Conservation (phyloP, 2,113 vertebrate species). For the Lophura nycthemera region DNA sequence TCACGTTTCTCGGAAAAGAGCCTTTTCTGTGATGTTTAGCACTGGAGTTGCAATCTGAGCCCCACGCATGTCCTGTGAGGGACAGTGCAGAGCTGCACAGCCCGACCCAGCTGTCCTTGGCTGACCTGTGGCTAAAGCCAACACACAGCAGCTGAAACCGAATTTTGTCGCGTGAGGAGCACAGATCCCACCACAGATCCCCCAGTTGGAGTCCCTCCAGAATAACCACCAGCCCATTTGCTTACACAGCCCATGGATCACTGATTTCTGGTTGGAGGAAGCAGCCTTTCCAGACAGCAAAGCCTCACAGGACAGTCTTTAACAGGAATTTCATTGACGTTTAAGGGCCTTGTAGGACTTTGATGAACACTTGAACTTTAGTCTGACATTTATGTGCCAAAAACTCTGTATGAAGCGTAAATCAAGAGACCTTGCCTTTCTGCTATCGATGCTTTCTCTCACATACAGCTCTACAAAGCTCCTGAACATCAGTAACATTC, state of each 20-base stretch:
- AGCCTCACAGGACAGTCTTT: conserved; percentile 3
- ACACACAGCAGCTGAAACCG: neutral
- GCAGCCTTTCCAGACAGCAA: neutral
- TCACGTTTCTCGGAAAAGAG: neutral
- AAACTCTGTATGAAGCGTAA: conserved; percentile 57
- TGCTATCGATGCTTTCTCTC: conserved; percentile 32
- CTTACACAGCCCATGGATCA: neutral
- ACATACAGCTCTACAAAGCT: conserved; percentile 9
- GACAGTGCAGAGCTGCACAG: neutral
- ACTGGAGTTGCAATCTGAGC: neutral
- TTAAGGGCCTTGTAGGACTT: conserved; percentile 24
- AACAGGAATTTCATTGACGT: conserved; percentile 19
- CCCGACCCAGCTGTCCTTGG: neutral
- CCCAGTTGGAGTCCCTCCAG: neutral
- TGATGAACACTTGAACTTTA: conserved; percentile 59
- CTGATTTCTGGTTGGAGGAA: neutral
- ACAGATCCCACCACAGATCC: neutral
- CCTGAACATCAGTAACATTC: conserved; percentile 28
- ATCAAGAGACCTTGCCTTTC: conserved; percentile 41
- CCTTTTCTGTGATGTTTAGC: neutral
- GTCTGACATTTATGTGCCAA: conserved; percentile 51
- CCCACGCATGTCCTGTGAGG: rapidly evolving
- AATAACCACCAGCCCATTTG: neutral
- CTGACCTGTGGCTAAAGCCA: neutral
- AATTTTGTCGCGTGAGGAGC: neutral